Conservation (phyloP, 2,888 invertebrate species). For the Orthonevra nobilis region DNA sequence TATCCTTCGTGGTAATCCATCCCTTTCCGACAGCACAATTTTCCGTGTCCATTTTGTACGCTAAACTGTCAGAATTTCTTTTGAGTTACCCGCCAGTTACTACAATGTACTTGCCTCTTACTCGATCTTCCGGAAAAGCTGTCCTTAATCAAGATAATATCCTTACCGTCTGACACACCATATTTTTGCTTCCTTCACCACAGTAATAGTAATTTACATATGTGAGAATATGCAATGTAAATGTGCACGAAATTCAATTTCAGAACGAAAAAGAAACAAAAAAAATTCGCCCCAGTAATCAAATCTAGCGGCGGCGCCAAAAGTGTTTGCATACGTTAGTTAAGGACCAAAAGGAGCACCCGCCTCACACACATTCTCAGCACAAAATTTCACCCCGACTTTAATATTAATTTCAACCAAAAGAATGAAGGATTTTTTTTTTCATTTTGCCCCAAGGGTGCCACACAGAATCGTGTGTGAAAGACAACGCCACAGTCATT, state of each 20-base stretch:
- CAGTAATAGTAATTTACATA: background rate
- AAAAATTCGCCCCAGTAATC: conserved; percentile 32
- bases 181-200: background rate
- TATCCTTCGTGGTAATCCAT: too few relatives aligned
- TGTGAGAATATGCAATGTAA: conserved; percentile 24
- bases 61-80: too few relatives aligned
- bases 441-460: conserved; percentile 18
- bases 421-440: conserved; percentile 15
- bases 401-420: conserved; percentile 33
- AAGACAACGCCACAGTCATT: conserved; percentile 45
- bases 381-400: conserved; percentile 6
- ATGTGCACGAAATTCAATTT: conserved; percentile 40
- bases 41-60: too few relatives aligned
- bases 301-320: conserved; percentile 25
- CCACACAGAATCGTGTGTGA: conserved; percentile 34
- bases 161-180: too few relatives aligned
- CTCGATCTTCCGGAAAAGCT: too few relatives aligned
- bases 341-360: background rate
- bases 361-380: background rate
- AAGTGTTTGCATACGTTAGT: conserved; percentile 17
- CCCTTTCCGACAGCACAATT: too few relatives aligned
- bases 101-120: too few relatives aligned
- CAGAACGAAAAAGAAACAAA: conserved; percentile 45
- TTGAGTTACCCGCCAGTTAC: too few relatives aligned
- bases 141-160: too few relatives aligned